Conservation (phyloP, 37 sponge, comb jelly and placozoan species). For the Aphrocallistes beatrix region DNA sequence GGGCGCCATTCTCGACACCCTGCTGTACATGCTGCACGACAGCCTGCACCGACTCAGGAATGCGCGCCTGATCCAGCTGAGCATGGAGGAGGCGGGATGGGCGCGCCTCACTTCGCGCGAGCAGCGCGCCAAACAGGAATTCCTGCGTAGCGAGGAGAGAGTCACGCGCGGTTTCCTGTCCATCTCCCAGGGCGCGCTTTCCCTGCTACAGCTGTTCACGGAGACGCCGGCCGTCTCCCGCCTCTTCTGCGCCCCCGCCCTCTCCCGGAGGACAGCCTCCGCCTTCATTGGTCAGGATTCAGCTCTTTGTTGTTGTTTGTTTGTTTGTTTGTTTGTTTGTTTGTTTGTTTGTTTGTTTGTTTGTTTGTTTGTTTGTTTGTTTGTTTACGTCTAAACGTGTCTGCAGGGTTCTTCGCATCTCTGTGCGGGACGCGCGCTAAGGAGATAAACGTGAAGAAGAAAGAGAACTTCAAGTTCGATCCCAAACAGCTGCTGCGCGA, state of each 20-base stretch:
- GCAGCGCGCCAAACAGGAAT: constrained; percentile 31
- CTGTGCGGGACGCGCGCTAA: constrained; percentile 62
- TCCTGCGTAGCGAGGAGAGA: constrained; percentile 36
- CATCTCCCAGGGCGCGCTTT: background rate
- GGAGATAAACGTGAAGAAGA: constrained; percentile 54
- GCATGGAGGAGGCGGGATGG: constrained; percentile 22
- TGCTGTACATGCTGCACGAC: constrained; percentile 61
- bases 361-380: too few species aligned
- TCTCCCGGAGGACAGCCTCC: constrained; percentile 40
- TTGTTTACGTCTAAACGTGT: background rate
- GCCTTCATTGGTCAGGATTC: constrained; percentile 35
- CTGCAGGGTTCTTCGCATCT: constrained; percentile 49
- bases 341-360: too few species aligned
- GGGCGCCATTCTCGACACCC: constrained; percentile 53
- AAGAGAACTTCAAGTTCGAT: constrained; percentile 49
- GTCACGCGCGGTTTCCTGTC: constrained; percentile 28
- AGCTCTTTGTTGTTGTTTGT: too few species aligned
- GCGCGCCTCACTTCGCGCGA: constrained; percentile 17
- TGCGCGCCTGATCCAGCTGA: constrained; percentile 40
- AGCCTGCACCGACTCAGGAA: constrained; percentile 46
- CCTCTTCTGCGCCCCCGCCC: constrained; percentile 36
- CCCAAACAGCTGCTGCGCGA: constrained; percentile 34
- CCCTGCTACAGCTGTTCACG: background rate
- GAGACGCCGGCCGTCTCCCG: background rate
- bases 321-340: too few species aligned